phyloP scores from a whole-genome alignment of 2,888 invertebrate species.

The Polyommatus iphigenia region DNA sequence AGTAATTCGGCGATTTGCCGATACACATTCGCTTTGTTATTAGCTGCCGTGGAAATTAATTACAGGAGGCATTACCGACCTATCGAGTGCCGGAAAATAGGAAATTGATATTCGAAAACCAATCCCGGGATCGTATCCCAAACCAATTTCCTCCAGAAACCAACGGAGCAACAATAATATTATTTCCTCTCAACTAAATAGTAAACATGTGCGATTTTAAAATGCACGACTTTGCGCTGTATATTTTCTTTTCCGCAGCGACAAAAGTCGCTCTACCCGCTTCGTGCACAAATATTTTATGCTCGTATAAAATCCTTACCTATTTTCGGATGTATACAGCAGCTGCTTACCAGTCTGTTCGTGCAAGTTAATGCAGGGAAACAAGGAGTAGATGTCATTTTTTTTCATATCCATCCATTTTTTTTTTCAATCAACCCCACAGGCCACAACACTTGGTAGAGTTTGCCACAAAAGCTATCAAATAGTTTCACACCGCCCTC shows the following conservation, averaged over 20 bases:
- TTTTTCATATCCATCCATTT: not conserved
- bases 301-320: not conserved
- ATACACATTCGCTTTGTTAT: not conserved
- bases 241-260: not conserved
- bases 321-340: not conserved
- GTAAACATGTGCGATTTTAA: not conserved
- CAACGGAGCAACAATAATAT: not conserved
- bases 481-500: not conserved
- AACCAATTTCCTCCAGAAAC: not conserved
- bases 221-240: not conserved
- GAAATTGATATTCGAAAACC: constrained; percentile 20
- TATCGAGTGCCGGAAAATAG: constrained; percentile 17
- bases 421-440: not conserved
- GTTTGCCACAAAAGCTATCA: not conserved
- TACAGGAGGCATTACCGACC: not conserved
- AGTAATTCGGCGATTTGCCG: not conserved
- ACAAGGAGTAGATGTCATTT: not conserved
- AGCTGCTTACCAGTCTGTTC: not conserved
- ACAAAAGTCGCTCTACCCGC: not conserved
- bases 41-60: constrained; percentile 1
- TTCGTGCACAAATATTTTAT: not conserved
- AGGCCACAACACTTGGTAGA: not conserved
- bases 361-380: not conserved
- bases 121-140: not conserved
- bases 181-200: not conserved